Conservation (phyloP, 2,888 invertebrate genomes). For the Pristionchus arcanus region DNA sequence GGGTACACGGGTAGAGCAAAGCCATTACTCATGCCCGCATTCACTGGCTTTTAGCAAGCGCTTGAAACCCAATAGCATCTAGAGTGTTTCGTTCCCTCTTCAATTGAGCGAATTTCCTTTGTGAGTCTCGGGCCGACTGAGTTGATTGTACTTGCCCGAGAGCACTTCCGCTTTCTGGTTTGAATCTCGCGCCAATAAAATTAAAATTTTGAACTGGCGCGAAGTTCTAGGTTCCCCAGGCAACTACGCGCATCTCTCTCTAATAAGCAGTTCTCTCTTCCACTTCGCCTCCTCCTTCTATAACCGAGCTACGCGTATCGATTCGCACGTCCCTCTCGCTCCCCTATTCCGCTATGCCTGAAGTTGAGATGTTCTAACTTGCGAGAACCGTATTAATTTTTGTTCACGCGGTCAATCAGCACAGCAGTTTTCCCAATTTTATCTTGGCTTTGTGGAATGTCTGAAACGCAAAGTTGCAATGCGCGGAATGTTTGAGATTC, state of each 20-base stretch:
- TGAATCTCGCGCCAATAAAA: not conserved
- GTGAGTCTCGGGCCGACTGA: not conserved
- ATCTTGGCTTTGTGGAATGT: too few relatives aligned
- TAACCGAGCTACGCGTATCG: constrained; percentile 7
- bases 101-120: constrained; percentile 17
- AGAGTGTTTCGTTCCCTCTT: constrained; percentile 11
- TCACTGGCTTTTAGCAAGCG: not conserved
- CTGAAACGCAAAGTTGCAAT: too few relatives aligned
- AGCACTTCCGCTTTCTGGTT: not conserved
- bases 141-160: not conserved
- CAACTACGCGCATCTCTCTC: not conserved
- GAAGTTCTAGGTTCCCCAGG: not conserved
- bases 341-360: not conserved
- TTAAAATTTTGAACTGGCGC: not conserved
- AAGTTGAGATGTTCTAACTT: not conserved
- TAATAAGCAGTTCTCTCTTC: constrained; percentile 12
- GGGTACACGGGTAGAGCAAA: too few relatives aligned
- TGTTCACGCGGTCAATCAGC: too few relatives aligned
- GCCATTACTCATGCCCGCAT: not conserved
- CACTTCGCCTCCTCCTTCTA: not conserved
- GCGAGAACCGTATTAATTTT: too few relatives aligned
- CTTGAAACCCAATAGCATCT: not conserved
- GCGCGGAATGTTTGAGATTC: too few relatives aligned
- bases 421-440: too few relatives aligned
- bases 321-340: not conserved